Evolutionary conservation across 2,113 vertebrate genomes (phyloP).

Genomic region (Australoheros scitulus): DNA sequence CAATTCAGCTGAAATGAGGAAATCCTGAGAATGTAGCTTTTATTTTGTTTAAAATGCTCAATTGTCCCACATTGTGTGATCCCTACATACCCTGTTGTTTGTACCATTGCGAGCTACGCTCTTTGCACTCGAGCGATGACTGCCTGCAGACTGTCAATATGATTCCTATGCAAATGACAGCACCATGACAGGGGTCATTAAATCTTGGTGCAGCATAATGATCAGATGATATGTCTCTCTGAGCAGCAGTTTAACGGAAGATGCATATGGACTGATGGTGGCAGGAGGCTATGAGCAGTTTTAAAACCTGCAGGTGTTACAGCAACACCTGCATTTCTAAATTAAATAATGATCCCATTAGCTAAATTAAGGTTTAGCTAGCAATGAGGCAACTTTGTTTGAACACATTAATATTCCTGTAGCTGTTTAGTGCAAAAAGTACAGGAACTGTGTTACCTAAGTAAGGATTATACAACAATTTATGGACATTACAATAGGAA

Average conservation of each 20-base stretch:
- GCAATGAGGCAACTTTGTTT: background rate
- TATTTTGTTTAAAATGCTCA: conserved; percentile 20
- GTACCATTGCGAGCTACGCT: conserved; percentile 14
- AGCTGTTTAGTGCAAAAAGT: background rate
- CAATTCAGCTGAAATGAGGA: conserved; percentile 7
- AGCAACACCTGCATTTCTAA: background rate
- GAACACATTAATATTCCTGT: too few relatives aligned
- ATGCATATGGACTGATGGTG: background rate
- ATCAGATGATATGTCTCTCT: conserved; percentile 30
- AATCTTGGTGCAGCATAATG: conserved; percentile 40
- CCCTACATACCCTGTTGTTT: background rate
- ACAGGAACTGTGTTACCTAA: background rate
- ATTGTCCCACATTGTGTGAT: background rate
- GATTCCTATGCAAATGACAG: conserved; percentile 35
- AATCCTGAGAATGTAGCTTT: conserved; percentile 8
- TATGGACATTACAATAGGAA: background rate
- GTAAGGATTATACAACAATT: background rate
- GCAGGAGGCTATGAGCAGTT: background rate
- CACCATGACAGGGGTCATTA: conserved; percentile 49
- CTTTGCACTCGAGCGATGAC: conserved; percentile 19
- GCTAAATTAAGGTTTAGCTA: background rate
- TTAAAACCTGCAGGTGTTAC: background rate
- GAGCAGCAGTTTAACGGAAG: conserved; percentile 6
- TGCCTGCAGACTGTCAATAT: conserved; percentile 42
- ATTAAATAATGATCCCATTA: too few relatives aligned